Conservation (phyloP, 2,888 invertebrate species). For the Scrobipalpa atriplicella region DNA sequence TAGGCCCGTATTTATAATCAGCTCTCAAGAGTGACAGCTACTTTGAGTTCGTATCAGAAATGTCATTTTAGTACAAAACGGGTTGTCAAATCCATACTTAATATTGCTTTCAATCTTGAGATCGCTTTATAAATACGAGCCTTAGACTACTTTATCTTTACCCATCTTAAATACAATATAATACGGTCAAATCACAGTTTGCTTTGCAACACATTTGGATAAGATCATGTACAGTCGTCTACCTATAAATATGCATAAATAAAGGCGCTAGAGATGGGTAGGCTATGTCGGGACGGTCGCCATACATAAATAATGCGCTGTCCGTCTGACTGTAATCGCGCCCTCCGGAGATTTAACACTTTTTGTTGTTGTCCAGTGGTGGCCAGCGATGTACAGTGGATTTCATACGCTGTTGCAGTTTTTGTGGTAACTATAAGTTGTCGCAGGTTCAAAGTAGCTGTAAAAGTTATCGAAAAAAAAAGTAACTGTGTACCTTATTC, state of each 20-base stretch:
- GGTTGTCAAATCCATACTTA: too few relatives aligned
- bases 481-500: too few relatives aligned
- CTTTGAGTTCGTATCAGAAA: too few relatives aligned
- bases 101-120: too few relatives aligned
- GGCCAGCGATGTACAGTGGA: constrained; percentile 24
- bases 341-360: constrained; percentile 63
- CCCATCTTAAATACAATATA: too few relatives aligned
- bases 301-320: constrained; percentile 67
- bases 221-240: neutral
- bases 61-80: too few relatives aligned
- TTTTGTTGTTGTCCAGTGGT: constrained; percentile 49
- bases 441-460: neutral
- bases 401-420: neutral
- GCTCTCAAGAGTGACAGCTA: too few relatives aligned
- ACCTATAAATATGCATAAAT: constrained; percentile 28
- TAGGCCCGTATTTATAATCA: too few relatives aligned
- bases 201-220: neutral
- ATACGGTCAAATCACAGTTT: neutral
- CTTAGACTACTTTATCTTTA: too few relatives aligned
- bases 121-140: too few relatives aligned
- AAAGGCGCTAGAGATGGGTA: constrained; percentile 17
- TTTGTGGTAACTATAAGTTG: neutral
- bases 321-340: constrained; percentile 58
- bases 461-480: neutral
- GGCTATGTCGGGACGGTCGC: constrained; percentile 38